A percentile compares a stretch with the other conserved stretches of the same genome.
phyloP scores from a whole-genome alignment of 2,888 invertebrate genomes.

The Zelleria hepariella region DNA sequence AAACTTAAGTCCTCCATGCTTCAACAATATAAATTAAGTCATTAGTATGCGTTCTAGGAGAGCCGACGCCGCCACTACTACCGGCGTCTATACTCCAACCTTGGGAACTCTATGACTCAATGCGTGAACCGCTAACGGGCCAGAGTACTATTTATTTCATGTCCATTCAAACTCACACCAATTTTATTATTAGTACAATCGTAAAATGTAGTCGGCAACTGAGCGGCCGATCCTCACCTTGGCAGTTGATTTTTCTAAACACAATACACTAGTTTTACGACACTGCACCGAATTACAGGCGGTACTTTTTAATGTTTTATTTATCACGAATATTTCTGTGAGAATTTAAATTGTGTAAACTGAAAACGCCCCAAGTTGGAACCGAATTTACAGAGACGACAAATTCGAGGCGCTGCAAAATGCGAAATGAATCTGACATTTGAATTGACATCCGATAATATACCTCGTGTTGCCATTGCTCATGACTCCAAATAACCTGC shows the following conservation, averaged over 20 bases:
- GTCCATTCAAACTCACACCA: neutral
- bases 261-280: neutral
- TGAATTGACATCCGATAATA: neutral
- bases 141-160: neutral
- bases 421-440: neutral
- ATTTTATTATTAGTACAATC: neutral
- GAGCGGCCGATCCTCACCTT: neutral
- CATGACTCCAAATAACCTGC: neutral
- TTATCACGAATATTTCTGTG: neutral
- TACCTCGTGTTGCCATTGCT: neutral
- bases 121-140: neutral
- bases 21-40: neutral
- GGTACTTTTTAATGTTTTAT: neutral
- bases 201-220: neutral
- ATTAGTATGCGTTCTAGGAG: neutral
- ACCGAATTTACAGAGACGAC: neutral
- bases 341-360: neutral
- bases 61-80: neutral
- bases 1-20: conserved; percentile 71
- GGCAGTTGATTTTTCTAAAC: neutral
- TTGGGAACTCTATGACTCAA: neutral
- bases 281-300: neutral
- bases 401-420: neutral
- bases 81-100: neutral
- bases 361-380: neutral